Conservation (phyloP, 2,888 invertebrate species). For the Napeogenes inachia region DNA sequence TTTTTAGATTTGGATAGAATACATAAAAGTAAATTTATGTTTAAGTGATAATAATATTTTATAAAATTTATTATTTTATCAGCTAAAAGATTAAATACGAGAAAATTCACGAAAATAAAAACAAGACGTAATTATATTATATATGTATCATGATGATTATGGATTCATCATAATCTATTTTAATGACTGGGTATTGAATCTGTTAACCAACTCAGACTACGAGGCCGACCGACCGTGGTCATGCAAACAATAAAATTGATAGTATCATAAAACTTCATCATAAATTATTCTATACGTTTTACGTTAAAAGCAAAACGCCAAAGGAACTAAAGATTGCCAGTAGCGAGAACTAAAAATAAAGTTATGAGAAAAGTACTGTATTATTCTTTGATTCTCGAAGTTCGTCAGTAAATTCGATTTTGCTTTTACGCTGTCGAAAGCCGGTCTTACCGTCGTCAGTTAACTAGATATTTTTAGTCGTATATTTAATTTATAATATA, state of each 20-base stretch:
- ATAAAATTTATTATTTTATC: too few species aligned
- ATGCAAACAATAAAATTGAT: not conserved
- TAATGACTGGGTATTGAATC: too few species aligned
- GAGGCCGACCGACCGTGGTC: too few species aligned
- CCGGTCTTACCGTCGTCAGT: conserved; percentile 8
- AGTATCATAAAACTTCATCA: not conserved
- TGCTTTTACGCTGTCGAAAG: conserved; percentile 22
- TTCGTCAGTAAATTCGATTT: conserved; percentile 28
- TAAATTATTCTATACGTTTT: not conserved
- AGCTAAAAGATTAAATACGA: too few species aligned
- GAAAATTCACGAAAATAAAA: too few species aligned
- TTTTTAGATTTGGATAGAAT: too few species aligned
- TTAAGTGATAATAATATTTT: too few species aligned
- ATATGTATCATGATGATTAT: too few species aligned
- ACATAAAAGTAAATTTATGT: too few species aligned
- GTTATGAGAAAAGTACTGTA: conserved; percentile 22
- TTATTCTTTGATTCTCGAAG: conserved; percentile 29
- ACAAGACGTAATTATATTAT: too few species aligned
- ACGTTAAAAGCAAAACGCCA: not conserved
- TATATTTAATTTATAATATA: not conserved
- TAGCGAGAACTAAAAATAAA: conserved; percentile 20
- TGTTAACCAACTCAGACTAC: too few species aligned
- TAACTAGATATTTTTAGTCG: not conserved
- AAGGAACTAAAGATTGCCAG: conserved; percentile 3
- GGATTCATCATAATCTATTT: too few species aligned